Evolutionary conservation across 2,888 invertebrate genomes (phyloP).

Genomic region (Cerastis rubricosa): DNA sequence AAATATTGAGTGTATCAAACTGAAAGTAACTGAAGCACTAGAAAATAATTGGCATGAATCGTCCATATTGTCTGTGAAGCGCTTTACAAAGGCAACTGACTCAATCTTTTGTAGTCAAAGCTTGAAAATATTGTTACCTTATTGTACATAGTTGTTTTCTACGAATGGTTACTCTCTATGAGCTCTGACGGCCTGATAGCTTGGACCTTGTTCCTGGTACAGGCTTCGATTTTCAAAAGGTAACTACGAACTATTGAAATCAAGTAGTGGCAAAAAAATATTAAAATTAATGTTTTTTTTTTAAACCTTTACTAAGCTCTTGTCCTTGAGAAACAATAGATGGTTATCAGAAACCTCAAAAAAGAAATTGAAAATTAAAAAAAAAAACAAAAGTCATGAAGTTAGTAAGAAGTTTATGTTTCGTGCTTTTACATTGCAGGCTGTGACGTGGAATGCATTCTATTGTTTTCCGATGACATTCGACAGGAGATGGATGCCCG

Average conservation of each 20-base stretch:
- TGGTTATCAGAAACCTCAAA: not conserved
- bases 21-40: conserved; percentile 43
- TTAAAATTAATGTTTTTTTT: too few relatives aligned
- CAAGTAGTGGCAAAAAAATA: not conserved
- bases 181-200: not conserved
- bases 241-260: not conserved
- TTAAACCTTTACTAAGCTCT: too few relatives aligned
- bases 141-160: conserved; percentile 1
- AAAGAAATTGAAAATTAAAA: conserved; percentile 59
- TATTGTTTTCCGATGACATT: conserved; percentile 83
- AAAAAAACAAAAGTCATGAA: conserved; percentile 73
- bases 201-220: not conserved
- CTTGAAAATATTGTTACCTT: conserved; percentile 34
- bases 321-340: not conserved
- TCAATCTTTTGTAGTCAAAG: conserved; percentile 67
- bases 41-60: conserved; percentile 73
- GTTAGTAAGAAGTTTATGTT: conserved; percentile 75
- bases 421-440: conserved; percentile 74
- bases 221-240: not conserved
- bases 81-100: conserved; percentile 65
- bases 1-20: conserved; percentile 25
- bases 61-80: conserved; percentile 34
- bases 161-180: not conserved
- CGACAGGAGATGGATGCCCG: conserved; percentile 80
- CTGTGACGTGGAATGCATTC: conserved; percentile 77